These are phyloP conservation scores for Isurus oxyrinchus DNA, from an alignment of 2,113 vertebrate genomes.

Conservation along the genomic window DNA sequence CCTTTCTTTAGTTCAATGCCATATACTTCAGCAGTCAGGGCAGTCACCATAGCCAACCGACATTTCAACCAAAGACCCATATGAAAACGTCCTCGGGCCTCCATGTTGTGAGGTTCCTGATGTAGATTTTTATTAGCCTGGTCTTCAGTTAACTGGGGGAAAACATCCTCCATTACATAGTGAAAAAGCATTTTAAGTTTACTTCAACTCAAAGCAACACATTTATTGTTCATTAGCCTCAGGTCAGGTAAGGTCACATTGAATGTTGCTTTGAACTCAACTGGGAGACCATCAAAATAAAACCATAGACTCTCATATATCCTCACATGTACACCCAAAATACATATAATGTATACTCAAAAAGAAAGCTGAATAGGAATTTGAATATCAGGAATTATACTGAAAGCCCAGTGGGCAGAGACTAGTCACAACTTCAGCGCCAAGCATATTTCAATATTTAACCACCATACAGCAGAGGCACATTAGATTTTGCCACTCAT, in stretches of 20 bases:
- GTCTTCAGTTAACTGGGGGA: background rate
- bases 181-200: background rate
- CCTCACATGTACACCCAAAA: background rate
- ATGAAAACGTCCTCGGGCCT: constrained; percentile 62
- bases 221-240: background rate
- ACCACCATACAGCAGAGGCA: background rate
- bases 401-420: background rate
- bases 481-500: background rate
- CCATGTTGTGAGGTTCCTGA: constrained; percentile 45
- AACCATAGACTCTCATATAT: background rate
- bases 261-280: background rate
- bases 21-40: constrained; percentile 57
- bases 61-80: constrained; percentile 72
- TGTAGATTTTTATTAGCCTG: background rate
- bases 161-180: background rate
- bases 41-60: constrained; percentile 57
- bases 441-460: background rate
- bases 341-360: background rate
- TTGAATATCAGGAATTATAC: background rate
- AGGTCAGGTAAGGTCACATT: background rate
- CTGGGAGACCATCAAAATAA: background rate
- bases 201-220: background rate
- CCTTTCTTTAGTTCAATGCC: constrained; percentile 50
- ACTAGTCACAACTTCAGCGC: background rate
- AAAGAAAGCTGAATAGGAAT: background rate